Evolutionary conservation across 2,113 vertebrate species (phyloP), one percentile per base, ranked within the genome.

Genomic region (Heterocephalus glaber): DNA sequence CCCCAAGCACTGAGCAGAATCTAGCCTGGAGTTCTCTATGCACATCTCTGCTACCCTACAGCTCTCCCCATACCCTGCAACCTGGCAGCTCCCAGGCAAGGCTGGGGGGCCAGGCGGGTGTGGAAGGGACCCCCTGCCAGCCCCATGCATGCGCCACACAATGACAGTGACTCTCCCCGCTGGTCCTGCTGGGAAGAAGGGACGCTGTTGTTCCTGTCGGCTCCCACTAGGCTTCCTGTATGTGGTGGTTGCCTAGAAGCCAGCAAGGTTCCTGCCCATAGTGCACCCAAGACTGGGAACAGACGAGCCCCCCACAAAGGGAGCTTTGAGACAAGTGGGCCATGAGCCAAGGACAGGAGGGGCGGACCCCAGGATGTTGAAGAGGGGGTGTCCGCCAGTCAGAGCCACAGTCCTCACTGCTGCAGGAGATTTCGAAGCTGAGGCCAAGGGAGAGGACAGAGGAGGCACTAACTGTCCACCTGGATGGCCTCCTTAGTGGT

Each of bases 401-500:
- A 30, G 82, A 83, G 58, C 28, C 60, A 87, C 14, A 10, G 85
- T 4, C 58, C n/a, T n/a, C 2, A 30, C 54, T 35, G 47, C 86
- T 96, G 96, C 97, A 96, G 96, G 95, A 60, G 47, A 90, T 96
- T 98, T 97, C 98, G 97, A 97, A 98, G 96, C 93, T 92, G 86
- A 95, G 95, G 95, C 61, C 33, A 0, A 24, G 17, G 94, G 89
- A 87, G 47, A 6, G 79, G 91, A 83, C 91, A 81, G 79, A 66
- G 49, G 38, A 33, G 91, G 63, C 66, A 22, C 81, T 33, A 26
- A 96, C 94, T 96, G 96, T 97, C 95, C 94, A 95, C 96, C 96
- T 94, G 97, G 97, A 97, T 98, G 98, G 98, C 98, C 97, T 97
- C 97, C 98, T 98, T 97, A 98, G 98, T 97, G 97, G 98, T 98